Evolutionary conservation across 1,140 invertebrate genomes (phyloP), one percentile per base, ranked within the genome.

Genomic region (Apis laboriosa): DNA sequence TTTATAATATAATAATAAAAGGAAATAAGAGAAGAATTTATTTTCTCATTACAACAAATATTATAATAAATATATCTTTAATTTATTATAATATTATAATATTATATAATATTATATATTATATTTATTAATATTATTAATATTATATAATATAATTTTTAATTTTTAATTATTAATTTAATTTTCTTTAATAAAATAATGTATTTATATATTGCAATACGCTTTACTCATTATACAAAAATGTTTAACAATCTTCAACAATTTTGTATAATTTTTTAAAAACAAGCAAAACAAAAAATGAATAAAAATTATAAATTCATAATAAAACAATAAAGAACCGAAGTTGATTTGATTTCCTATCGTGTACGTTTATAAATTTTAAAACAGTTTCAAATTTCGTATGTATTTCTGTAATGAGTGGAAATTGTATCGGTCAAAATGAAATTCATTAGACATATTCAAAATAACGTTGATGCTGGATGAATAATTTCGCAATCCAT

Each of bases 401-500:
- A 24, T 9, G 11, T 34, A 58, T 17, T 51, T 5, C 17, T 11
- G 15, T 34, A 28, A 21, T 15, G 21, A 71, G 19, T n/a, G 51
- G 15, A 73, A 43, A 43, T 64, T 63, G 13, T 19, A 43, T 43
- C 34, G 5, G 0, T 19, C 7, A 3, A n/a, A 13, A 8, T 0
- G 70, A 64, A 73, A 43, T 73, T 73, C 28, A 28, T 53, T 11
- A 19, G 5, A 24, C 5, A 43, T 28, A 55, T 58, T 64, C 51
- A 80, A 73, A 60, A 58, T 15, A 73, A 64, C 51, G 72, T 55
- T 19, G 51, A 21, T 24, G 21, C 21, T 19, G 21, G 58, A 80
- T 80, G 70, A 80, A 80, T 80, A 80, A 80, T 80, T 80, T 64
- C 60, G 3, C 28, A 64, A 64, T 60, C 60, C 34, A 43, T 43